Conservation (phyloP, 2,797 vertebrate genomes). For the Rhinichthys osculus region DNA sequence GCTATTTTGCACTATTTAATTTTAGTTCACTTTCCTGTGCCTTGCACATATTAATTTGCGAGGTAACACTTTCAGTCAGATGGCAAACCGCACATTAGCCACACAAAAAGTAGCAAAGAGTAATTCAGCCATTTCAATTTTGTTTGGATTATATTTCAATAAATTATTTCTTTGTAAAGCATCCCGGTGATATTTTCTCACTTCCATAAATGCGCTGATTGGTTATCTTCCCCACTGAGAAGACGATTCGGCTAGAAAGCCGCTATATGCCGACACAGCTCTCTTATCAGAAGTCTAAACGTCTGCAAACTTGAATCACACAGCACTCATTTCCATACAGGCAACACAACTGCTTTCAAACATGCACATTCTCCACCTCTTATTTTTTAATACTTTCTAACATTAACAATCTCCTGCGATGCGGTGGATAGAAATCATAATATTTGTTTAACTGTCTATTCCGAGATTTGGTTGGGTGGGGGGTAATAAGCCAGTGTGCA, state of each 20-base stretch:
- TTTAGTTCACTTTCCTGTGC: neutral
- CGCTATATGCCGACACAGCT: conserved; percentile 45
- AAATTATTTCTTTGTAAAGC: conserved; percentile 10
- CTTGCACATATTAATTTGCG: neutral
- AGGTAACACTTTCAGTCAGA: conserved; percentile 1
- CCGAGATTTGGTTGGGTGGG: neutral
- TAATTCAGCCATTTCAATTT: conserved; percentile 8
- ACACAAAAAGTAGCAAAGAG: neutral
- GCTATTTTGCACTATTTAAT: neutral
- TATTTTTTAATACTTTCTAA: conserved; percentile 8
- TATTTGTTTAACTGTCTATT: conserved; percentile 18
- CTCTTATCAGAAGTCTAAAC: conserved; percentile 51
- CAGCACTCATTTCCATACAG: conserved; percentile 34
- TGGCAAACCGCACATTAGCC: neutral
- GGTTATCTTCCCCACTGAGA: conserved; percentile 67
- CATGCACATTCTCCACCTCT: neutral
- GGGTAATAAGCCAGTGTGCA: neutral
- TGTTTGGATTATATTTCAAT: conserved; percentile 33
- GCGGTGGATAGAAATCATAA: conserved; percentile 14
- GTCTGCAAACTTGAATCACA: conserved; percentile 36
- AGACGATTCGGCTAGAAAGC: conserved; percentile 73
- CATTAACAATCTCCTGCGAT: conserved; percentile 19
- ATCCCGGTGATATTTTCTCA: conserved; percentile 21
- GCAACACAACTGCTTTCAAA: conserved; percentile 38
- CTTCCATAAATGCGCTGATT: conserved; percentile 35